Conservation (phyloP, 1,140 invertebrate genomes). For the Zophobas morio region DNA sequence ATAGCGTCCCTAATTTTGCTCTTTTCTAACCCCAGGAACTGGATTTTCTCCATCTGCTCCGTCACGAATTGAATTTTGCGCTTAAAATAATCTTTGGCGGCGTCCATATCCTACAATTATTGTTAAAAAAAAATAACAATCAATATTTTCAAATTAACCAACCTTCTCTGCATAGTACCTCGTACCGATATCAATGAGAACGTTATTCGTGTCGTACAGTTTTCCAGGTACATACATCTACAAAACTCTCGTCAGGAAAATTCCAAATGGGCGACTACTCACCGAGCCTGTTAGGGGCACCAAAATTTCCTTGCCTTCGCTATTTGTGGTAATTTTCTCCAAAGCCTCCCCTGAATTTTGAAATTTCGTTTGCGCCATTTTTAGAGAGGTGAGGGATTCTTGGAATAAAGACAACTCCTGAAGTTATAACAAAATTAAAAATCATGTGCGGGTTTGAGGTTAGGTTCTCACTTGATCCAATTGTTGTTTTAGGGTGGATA, state of each 20-base stretch:
- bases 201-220: constrained; percentile 85
- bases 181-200: constrained; percentile 94
- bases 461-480: constrained; percentile 81
- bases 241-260: neutral
- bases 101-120: constrained; percentile 77
- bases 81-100: constrained; percentile 93
- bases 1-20: constrained; percentile 87
- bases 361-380: constrained; percentile 92
- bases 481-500: constrained; percentile 87
- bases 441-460: constrained; percentile 47
- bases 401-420: constrained; percentile 90
- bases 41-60: constrained; percentile 95
- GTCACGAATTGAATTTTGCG: constrained; percentile 92
- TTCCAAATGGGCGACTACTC: constrained; percentile 67
- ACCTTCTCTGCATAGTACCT: constrained; percentile 96
- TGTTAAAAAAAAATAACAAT: constrained; percentile 9
- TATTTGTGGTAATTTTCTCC: constrained; percentile 82
- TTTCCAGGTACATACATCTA: constrained; percentile 94
- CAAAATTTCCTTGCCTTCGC: constrained; percentile 86
- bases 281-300: constrained; percentile 93
- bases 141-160: constrained; percentile 43
- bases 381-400: constrained; percentile 89
- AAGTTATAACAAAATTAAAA: constrained; percentile 58
- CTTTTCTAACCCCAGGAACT: constrained; percentile 88
- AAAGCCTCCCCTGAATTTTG: constrained; percentile 88